A percentile compares a stretch with the other conserved stretches of the same genome.
Conservation (phyloP, 1,140 invertebrate genomes). For the Plodia interpunctella region DNA sequence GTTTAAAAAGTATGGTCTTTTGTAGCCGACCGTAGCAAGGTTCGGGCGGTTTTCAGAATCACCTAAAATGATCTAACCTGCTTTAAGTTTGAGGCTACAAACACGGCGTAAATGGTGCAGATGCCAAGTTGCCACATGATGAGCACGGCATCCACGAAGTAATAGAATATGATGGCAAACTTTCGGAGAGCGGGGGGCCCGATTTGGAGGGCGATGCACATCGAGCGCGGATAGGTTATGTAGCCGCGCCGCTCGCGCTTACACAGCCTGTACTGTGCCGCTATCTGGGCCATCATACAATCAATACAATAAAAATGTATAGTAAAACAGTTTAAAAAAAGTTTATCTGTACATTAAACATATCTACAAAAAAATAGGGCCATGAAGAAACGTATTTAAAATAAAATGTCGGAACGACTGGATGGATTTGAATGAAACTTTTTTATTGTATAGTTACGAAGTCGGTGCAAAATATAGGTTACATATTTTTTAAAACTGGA, state of each 20-base stretch:
- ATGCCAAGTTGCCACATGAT: slow-evolving; percentile 91
- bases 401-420: no score
- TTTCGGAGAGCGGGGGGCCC: slow-evolving; percentile 76
- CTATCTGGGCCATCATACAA: slow-evolving; percentile 61
- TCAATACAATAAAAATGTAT: slow-evolving; percentile 9
- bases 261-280: slow-evolving; percentile 83
- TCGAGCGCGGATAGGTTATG: slow-evolving; percentile 80
- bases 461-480: no score
- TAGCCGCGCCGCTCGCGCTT: slow-evolving; percentile 80
- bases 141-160: slow-evolving; percentile 81
- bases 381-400: no score
- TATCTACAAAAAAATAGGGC: no score
- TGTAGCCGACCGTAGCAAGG: no score
- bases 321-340: no score
- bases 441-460: no score
- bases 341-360: no score
- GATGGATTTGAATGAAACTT: no score
- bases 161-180: slow-evolving; percentile 63
- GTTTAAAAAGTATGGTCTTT: no score
- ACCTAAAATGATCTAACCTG: slow-evolving; percentile 78
- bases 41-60: no score
- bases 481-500: no score
- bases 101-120: slow-evolving; percentile 91
- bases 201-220: slow-evolving; percentile 78
- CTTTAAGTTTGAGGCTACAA: slow-evolving; percentile 86